Evolutionary conservation across 2,113 vertebrate genomes (phyloP), one percentile per base, ranked within the genome.

Genomic region (Colinus virginianus): DNA sequence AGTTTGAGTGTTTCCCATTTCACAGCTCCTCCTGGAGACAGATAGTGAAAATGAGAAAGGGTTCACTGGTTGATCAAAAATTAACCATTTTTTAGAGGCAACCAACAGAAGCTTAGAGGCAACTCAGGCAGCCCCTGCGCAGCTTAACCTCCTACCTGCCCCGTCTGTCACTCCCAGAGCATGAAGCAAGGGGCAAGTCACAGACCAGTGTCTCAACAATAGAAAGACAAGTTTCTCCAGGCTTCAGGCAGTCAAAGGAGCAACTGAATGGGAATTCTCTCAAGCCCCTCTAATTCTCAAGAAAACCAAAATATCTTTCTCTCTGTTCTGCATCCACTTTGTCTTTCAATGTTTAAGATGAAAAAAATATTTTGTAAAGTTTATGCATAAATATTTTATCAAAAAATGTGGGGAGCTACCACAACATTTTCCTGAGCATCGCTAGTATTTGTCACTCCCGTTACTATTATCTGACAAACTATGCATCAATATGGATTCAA

Each of bases 1-100:
- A 42, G 72, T 83, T 88, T 83, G 40, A 36, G 72, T 79, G 77
- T 23, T 64, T 40, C 49, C 90, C 68, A 83, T 88, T 96, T 95
- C 90, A 75, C 70, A 71, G 23, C 34, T 90, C 38, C 38, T 84
- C 48, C 16, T 19, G 78, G 84, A 71, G 43, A 64, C 9, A 12
- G 43, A 36, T 0, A 61, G 36, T 22, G 40, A 53, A 89, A 9
- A 7, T 46, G 28, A 55, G 46, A 36, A 26, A 63, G 16, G 18
- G 13, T 61, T 77, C 68, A 72, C 26, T 9, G 36, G 40, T 34
- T 72, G 13, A 11, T 59, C 42, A 90, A 38, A 82, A 84, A 69
- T 28, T 78, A 76, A 78, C 30, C 2, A 0, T 12, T 87, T 55
- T 46, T 28, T 38, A 25, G 21, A 84, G 34, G 40, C 34, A 75